phyloP scores from a whole-genome alignment of 2,888 invertebrate genomes.

The Mesoligia furuncula region DNA sequence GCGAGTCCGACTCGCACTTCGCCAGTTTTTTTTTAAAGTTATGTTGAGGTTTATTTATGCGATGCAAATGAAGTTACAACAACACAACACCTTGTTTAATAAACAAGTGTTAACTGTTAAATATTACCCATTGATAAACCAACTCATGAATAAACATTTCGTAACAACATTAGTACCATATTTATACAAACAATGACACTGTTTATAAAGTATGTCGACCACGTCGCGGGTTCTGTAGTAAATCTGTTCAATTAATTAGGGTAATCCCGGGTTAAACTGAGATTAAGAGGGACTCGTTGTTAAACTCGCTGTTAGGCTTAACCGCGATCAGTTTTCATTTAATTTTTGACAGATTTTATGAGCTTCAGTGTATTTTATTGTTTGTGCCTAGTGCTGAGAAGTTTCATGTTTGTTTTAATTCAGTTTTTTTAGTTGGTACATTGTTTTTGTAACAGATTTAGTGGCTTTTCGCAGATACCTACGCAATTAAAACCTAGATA shows the following conservation, averaged over 20 bases:
- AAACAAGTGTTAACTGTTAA: neutral
- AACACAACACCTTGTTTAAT: neutral
- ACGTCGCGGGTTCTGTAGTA: constrained; percentile 35
- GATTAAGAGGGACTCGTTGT: constrained; percentile 41
- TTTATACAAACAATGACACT: constrained; percentile 24
- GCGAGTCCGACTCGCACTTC: too few relatives aligned
- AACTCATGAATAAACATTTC: neutral
- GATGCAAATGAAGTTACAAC: neutral
- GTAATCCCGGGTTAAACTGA: constrained; percentile 55
- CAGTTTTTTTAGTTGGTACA: neutral
- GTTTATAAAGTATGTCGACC: constrained; percentile 34
- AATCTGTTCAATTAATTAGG: constrained; percentile 65
- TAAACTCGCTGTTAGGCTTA: constrained; percentile 31
- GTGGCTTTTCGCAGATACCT: neutral
- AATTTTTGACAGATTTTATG: constrained; percentile 36
- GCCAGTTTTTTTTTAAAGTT: neutral
- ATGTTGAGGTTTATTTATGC: neutral
- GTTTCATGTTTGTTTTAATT: neutral
- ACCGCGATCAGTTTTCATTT: constrained; percentile 45
- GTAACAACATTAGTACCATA: neutral
- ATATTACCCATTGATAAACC: neutral
- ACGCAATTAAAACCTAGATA: too few relatives aligned
- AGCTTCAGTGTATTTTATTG: constrained; percentile 31
- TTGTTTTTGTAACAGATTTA: neutral
- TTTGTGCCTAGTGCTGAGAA: neutral